Evolutionary conservation across 2,888 invertebrate genomes (phyloP).

Genomic region (Sinopyrophorus schimmeli): DNA sequence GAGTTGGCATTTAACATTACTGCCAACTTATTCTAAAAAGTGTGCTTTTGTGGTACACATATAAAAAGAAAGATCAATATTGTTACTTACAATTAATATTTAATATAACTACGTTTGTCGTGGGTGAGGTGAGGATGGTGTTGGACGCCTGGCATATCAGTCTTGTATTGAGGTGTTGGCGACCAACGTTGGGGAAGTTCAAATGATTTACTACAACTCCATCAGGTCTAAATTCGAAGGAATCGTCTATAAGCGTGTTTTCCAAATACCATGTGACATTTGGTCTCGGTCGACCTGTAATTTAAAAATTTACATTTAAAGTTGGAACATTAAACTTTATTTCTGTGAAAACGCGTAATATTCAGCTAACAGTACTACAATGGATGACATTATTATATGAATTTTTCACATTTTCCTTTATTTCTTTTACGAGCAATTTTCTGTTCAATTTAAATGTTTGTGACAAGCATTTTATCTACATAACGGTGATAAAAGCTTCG

Average conservation of each 20-base stretch:
- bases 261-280: constrained; percentile 84
- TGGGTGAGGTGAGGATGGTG: constrained; percentile 79
- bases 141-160: constrained; percentile 88
- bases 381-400: neutral
- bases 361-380: constrained; percentile 1
- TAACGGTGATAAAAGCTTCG: constrained; percentile 25
- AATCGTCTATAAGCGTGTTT: constrained; percentile 81
- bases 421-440: constrained; percentile 7
- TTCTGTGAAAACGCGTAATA: neutral
- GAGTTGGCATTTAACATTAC: too few species aligned
- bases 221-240: constrained; percentile 70
- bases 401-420: neutral
- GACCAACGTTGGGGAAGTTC: constrained; percentile 76
- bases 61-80: neutral
- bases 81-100: constrained; percentile 82
- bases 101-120: constrained; percentile 76
- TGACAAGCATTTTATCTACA: constrained; percentile 23
- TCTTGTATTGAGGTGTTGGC: constrained; percentile 81
- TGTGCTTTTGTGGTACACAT: too few species aligned
- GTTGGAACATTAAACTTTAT: constrained; percentile 3
- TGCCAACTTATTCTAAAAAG: too few species aligned
- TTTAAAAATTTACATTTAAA: constrained; percentile 13
- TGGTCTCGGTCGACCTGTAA: constrained; percentile 74
- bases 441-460: constrained; percentile 17
- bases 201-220: constrained; percentile 78